These are phyloP conservation scores for Bubo bubo DNA, from an alignment of 2,113 vertebrate genomes.

Conservation along the genomic window DNA sequence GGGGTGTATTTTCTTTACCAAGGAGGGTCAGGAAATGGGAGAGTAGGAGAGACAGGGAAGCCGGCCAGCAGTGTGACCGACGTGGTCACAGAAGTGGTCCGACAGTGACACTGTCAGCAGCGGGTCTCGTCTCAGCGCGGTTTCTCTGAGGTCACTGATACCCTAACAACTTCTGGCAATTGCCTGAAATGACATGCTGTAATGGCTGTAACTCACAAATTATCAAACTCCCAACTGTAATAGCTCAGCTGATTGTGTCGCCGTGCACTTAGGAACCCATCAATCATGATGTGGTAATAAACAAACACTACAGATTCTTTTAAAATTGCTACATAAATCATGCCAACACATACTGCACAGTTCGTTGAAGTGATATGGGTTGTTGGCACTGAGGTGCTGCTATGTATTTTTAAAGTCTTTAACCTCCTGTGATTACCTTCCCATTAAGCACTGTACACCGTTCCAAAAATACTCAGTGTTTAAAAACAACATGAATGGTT, in stretches of 20 bases:
- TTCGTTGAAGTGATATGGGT: conserved; percentile 18
- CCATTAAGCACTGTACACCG: not conserved
- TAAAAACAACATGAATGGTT: not conserved
- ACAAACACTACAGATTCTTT: conserved; percentile 49
- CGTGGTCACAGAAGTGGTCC: not conserved
- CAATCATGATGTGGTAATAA: conserved; percentile 50
- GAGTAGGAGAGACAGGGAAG: not conserved
- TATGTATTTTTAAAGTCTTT: conserved; percentile 29
- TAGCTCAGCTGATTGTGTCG: conserved; percentile 36
- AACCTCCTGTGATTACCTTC: conserved; percentile 27
- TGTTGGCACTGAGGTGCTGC: conserved; percentile 33
- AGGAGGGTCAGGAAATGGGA: not conserved
- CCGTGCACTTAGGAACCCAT: conserved; percentile 15
- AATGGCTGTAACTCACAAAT: conserved; percentile 2
- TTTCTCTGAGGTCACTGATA: not conserved
- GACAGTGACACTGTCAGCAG: not conserved
- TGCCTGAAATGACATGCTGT: not conserved
- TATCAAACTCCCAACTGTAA: not conserved
- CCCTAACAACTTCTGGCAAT: not conserved
- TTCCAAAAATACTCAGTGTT: not conserved
- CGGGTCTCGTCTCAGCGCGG: accelerated
- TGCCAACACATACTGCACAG: conserved; percentile 9
- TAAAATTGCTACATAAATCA: conserved; percentile 45
- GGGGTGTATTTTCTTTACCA: not conserved
- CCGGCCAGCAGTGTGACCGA: not conserved